phyloP scores from a whole-genome alignment of 1,140 invertebrate genomes.

The Oreohelix idahoensis region DNA sequence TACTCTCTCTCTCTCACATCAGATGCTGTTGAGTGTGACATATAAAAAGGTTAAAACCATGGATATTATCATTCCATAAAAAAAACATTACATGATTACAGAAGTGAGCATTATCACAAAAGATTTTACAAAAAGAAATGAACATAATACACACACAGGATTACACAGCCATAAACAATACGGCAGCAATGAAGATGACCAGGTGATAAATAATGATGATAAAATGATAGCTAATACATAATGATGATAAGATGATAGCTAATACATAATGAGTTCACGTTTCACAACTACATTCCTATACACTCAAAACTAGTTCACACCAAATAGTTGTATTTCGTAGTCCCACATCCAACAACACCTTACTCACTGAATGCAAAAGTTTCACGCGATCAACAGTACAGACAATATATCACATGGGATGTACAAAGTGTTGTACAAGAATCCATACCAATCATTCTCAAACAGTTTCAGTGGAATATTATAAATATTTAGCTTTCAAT shows the following conservation, averaged over 20 bases:
- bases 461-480: too few species aligned
- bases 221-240: neutral
- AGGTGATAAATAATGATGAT: neutral
- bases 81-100: neutral
- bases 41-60: too few species aligned
- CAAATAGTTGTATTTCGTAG: neutral
- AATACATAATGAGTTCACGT: neutral
- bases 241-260: neutral
- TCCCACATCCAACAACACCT: neutral
- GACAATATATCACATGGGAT: neutral
- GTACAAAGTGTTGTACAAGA: too few species aligned
- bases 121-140: neutral
- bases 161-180: neutral
- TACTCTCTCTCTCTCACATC: too few species aligned
- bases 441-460: too few species aligned
- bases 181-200: neutral
- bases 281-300: neutral
- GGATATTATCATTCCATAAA: too few species aligned
- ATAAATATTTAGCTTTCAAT: too few species aligned
- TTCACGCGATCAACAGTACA: neutral
- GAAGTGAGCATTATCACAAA: neutral
- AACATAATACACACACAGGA: neutral
- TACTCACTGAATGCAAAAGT: neutral
- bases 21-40: too few species aligned
- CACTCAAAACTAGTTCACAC: neutral